Percentiles rank a stretch among this genome's conserved stretches.
phyloP scores from a whole-genome alignment of 2,113 vertebrate species.

The Varanus salvator region DNA sequence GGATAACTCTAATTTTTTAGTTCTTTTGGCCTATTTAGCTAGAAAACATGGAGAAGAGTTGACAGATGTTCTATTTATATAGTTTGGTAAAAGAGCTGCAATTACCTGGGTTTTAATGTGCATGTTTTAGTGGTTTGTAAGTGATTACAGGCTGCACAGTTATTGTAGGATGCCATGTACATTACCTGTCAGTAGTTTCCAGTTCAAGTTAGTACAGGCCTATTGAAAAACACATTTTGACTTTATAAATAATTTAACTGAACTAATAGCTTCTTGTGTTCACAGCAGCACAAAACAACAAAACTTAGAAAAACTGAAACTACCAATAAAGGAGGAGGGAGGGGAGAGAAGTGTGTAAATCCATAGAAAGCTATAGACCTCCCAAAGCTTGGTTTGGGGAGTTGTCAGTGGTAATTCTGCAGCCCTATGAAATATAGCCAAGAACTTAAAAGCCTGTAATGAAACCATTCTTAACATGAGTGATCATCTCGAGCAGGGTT shows the following conservation, averaged over 20 bases:
- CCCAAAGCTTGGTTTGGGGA: background rate
- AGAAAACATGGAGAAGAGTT: background rate
- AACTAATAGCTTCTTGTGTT: background rate
- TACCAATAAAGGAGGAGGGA: background rate
- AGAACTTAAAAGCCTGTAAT: conserved; percentile 52
- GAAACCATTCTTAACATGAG: conserved; percentile 65
- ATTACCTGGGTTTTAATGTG: conserved; percentile 27
- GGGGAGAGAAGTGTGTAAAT: background rate
- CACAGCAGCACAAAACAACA: background rate
- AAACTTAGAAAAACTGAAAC: background rate
- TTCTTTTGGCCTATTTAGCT: background rate
- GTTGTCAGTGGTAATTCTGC: background rate
- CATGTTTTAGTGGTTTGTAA: conserved; percentile 29
- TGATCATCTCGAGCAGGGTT: conserved; percentile 52
- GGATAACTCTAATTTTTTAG: background rate
- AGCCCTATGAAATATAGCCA: background rate
- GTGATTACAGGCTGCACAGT: conserved; percentile 18
- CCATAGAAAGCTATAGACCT: background rate
- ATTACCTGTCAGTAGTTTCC: conserved; percentile 17
- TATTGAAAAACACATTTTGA: background rate
- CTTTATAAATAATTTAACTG: background rate
- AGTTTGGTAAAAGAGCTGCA: conserved; percentile 17
- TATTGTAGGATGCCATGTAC: conserved; percentile 23
- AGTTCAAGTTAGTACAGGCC: background rate
- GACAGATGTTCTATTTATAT: conserved; percentile 24